phyloP scores from a whole-genome alignment of 2,888 invertebrate genomes.

The Agrotis segetum region DNA sequence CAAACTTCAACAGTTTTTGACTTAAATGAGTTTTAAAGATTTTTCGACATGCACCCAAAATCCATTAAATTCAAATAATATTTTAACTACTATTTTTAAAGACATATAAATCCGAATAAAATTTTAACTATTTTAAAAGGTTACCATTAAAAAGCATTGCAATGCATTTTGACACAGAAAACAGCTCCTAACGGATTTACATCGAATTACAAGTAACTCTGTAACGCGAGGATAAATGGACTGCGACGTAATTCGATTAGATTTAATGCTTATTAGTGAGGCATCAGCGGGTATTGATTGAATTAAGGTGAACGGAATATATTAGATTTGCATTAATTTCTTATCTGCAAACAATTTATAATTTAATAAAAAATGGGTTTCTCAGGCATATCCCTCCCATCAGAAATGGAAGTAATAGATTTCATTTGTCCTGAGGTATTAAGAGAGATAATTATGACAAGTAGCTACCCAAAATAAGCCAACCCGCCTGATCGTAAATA shows the following conservation, averaged over 20 bases:
- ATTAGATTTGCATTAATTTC: not conserved
- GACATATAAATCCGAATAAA: too few species aligned
- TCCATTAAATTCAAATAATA: too few species aligned
- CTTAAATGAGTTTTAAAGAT: too few species aligned
- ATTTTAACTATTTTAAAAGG: too few species aligned
- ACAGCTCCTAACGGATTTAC: too few species aligned
- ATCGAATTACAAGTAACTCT: too few species aligned
- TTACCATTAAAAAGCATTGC: too few species aligned
- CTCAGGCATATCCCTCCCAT: not conserved
- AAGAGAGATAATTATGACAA: not conserved
- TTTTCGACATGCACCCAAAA: too few species aligned
- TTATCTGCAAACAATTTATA: not conserved
- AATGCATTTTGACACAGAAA: too few species aligned
- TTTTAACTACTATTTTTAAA: too few species aligned
- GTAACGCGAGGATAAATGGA: not conserved
- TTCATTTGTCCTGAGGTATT: not conserved
- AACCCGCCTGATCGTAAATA: too few species aligned
- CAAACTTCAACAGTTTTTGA: too few species aligned
- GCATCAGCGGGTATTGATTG: conserved; percentile 7
- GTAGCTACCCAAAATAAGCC: not conserved
- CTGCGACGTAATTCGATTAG: not conserved
- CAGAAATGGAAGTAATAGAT: not conserved
- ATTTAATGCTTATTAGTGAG: conserved; percentile 15
- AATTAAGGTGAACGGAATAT: not conserved
- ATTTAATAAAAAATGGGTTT: not conserved